Percentiles rank a stretch among this genome's conserved stretches.
phyloP scores from a whole-genome alignment of 2,797 vertebrate species.

The Xiphorhynchus erythropygius region DNA sequence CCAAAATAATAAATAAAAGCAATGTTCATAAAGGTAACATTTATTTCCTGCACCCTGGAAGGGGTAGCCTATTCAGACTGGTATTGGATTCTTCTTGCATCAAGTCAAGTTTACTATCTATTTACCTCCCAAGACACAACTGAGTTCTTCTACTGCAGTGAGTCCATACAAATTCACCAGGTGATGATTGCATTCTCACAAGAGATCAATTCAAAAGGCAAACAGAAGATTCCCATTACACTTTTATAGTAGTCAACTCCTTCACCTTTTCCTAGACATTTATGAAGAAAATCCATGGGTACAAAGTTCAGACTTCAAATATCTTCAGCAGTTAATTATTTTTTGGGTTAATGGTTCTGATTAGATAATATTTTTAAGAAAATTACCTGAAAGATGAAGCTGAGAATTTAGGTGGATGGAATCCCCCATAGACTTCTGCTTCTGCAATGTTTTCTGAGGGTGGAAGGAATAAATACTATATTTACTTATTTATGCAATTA shows the following conservation, averaged over 20 bases:
- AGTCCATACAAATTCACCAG: neutral
- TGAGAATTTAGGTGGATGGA: neutral
- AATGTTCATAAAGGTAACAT: neutral
- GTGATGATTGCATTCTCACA: neutral
- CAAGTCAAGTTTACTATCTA: neutral
- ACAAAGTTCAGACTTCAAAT: neutral
- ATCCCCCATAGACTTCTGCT: neutral
- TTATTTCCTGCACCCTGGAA: neutral
- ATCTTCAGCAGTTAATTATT: neutral
- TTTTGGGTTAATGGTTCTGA: neutral
- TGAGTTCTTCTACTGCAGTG: neutral
- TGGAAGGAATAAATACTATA: neutral
- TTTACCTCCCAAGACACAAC: neutral
- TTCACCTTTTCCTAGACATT: neutral
- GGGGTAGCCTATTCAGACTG: neutral
- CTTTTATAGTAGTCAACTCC: neutral
- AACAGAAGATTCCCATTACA: neutral
- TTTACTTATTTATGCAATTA: neutral
- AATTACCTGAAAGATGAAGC: neutral
- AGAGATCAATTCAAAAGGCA: neutral
- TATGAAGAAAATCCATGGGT: neutral
- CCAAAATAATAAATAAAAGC: neutral
- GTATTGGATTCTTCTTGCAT: neutral
- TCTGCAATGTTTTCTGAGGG: neutral
- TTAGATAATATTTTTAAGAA: neutral